Percentiles rank a stretch among this genome's conserved stretches.
These are phyloP conservation scores for Plebejus anna DNA, from an alignment of 2,888 invertebrate species.

Conservation along the genomic window DNA sequence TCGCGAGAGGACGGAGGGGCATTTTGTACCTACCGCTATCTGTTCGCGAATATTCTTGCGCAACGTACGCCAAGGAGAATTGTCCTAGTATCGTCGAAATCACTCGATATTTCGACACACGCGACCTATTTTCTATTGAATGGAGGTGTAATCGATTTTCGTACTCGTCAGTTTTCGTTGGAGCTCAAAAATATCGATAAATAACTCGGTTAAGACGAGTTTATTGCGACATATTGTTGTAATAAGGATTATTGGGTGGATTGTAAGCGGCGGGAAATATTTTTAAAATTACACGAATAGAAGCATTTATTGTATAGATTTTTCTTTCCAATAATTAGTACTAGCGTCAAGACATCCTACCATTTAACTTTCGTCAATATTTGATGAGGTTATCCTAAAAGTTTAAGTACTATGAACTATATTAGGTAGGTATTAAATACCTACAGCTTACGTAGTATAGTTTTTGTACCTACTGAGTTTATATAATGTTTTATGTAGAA, in stretches of 20 bases:
- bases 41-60: conserved; percentile 77
- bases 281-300: conserved; percentile 42
- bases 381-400: neutral
- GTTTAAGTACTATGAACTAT: neutral
- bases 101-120: conserved; percentile 42
- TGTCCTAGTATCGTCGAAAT: conserved; percentile 51
- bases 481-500: too few species aligned
- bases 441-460: too few species aligned
- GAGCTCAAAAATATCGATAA: conserved; percentile 2
- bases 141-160: conserved; percentile 34
- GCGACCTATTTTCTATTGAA: conserved; percentile 38
- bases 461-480: too few species aligned
- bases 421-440: too few species aligned
- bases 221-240: neutral
- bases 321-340: conserved; percentile 35
- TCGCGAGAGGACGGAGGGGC: conserved; percentile 74
- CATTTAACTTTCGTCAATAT: neutral
- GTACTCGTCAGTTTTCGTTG: neutral
- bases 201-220: neutral
- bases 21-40: conserved; percentile 66
- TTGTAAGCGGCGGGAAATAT: conserved; percentile 64
- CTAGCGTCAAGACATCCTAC: conserved; percentile 43
- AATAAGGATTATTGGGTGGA: conserved; percentile 39
- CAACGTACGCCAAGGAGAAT: conserved; percentile 70
- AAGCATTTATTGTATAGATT: conserved; percentile 40